phyloP scores from a whole-genome alignment of 2,113 vertebrate genomes.

The Barbus barbus region DNA sequence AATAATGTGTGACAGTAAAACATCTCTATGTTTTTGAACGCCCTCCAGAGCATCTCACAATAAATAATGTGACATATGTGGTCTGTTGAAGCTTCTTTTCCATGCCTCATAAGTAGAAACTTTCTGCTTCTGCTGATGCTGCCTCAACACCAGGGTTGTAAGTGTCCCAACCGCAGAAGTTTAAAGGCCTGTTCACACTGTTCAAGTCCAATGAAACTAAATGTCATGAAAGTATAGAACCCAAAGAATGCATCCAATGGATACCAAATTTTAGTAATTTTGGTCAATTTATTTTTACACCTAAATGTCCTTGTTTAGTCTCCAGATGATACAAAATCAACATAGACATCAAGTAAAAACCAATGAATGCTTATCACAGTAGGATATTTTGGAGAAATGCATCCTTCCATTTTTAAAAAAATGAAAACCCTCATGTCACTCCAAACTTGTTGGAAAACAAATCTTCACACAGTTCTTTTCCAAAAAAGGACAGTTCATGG shows the following conservation, averaged over 20 bases:
- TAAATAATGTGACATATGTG: conserved; percentile 68
- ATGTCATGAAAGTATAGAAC: not conserved
- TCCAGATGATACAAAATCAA: not conserved
- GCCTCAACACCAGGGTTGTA: conserved; percentile 28
- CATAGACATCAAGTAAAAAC: too few relatives aligned
- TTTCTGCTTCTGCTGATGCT: conserved; percentile 51
- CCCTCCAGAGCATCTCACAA: conserved; percentile 64
- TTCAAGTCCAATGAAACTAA: conserved; percentile 24
- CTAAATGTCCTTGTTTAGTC: not conserved
- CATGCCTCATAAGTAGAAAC: conserved; percentile 66
- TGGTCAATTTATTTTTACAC: not conserved
- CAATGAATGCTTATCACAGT: not conserved
- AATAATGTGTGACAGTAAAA: conserved; percentile 68
- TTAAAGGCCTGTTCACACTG: conserved; percentile 7
- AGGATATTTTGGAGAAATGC: not conserved
- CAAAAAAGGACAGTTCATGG: too few relatives aligned
- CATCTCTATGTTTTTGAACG: conserved; percentile 65
- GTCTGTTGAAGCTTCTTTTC: conserved; percentile 62
- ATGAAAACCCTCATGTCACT: too few relatives aligned
- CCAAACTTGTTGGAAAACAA: too few relatives aligned
- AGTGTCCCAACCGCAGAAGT: not conserved
- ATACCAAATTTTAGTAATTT: not conserved
- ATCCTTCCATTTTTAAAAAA: not conserved
- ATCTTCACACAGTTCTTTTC: too few relatives aligned
- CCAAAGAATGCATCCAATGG: not conserved